Evolutionary conservation across 2,113 vertebrate species (phyloP), one percentile per base, ranked within the genome.

Genomic region (Lathamus discolor): DNA sequence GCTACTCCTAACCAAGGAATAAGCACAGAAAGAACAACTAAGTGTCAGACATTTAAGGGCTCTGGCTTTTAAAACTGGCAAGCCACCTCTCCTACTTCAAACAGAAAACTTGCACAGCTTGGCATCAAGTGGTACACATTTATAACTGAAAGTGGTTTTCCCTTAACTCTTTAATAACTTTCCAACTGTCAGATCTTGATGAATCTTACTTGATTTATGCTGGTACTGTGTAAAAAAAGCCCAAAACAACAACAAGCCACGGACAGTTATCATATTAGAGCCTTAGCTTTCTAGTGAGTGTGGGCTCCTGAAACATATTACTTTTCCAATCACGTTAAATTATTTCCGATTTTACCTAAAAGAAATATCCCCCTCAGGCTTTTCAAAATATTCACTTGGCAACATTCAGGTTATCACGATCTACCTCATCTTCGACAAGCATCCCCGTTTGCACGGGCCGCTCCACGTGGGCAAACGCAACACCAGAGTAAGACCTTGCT

Each of bases 151-250:
- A 31, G 7, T 0, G 23, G 7, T 15, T 52, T 43, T 3, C 31
- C 9, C 4, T 28, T 41, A 67, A 29, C 5, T 77, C 9, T 10
- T 25, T 8, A 57, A n/a, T 22, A 57, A 35, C 11, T 52, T 39
- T 4, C 16, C 28, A 25, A 2, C 2, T 7, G 17, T 51, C 8
- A 69, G 39, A 7, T 13, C 28, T 20, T 19, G 28, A 28, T 4
- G 23, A 78, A 7, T 22, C 18, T 69, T 22, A 69, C 17, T 23
- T 5, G 11, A 54, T 28, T 51, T 54, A 49, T 2, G 2, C 15
- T 0, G 0, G 20, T 3, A 70, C 4, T 4, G 6, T 2, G 6
- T 6, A 27, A 8, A 54, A 70, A 25, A 35, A 41, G 6, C 0
- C 6, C 13, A 15, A 22, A 51, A 8, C 9, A 66, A 8, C 11